Base-by-base conservation (phyloP, 2,888 invertebrate species). In the Balanococcus diminutus region DNA sequence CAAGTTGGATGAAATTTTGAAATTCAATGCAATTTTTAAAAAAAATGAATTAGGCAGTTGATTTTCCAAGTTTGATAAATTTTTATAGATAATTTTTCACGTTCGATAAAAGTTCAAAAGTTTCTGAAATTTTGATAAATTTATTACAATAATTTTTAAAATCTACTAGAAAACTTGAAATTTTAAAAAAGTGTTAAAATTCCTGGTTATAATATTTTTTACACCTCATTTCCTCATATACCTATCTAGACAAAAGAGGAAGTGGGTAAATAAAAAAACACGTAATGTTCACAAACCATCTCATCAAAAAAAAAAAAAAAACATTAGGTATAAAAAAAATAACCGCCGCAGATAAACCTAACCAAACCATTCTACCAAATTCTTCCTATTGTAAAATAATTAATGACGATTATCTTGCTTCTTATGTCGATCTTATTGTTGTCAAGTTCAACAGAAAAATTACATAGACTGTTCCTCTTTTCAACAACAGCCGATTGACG, bases 401-500 rank as follows among this genome's bases (percentile, higher is more conserved):
- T 46, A 56, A 82, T 82, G 75, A 79, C 75, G 36, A 67, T 28
- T 67, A 67, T 67, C 31, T 67, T 67, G 28, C 39, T 28, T 46
- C 46, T 46, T 36, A 46, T 31, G n/a, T 31, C 56, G 72, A 75
- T 39, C 39, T 51, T 67, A 84, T 84, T 85, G 79, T 85, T 85
- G 28, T 79, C 85, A 85, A 85, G 79, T 85, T 85, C 85, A 85
- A 75, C 46, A 32, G 16, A 36, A 42, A 51, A 85, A 85, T 79
- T 85, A 79, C 22, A 31, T 8, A 28, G 31, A 72, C 79, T 85
- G 42, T 61, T 83, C 61, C 28, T 75, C 85, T 85, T 85, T 75
- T 85, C 75, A 85, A 85, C 85, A 79, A 85, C 75, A 75, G 51
- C 75, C 2, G 84, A 85, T 75, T 46, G 28, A 85, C 42, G 84